phyloP scores from a whole-genome alignment of 2,113 vertebrate genomes.

The Oryzias melastigma region DNA sequence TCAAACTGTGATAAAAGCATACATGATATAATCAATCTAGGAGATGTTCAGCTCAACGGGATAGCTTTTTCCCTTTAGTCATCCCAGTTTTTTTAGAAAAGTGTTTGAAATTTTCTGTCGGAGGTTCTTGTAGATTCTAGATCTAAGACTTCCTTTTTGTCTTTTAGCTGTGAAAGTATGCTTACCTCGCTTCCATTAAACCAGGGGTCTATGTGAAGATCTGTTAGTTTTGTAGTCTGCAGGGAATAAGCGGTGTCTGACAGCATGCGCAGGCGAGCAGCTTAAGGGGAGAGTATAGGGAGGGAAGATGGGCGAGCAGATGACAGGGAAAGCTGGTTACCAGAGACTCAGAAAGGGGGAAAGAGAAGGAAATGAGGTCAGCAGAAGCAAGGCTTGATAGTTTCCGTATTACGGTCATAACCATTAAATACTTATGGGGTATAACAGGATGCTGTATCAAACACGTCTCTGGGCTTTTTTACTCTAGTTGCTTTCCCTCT shows the following conservation, averaged over 20 bases:
- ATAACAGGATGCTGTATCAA: slow-evolving; percentile 13
- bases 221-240: slow-evolving; percentile 34
- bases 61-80: slow-evolving; percentile 9
- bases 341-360: slow-evolving; percentile 1
- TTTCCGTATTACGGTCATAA: slow-evolving; percentile 17
- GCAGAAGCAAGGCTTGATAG: slow-evolving; percentile 6
- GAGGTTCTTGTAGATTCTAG: slow-evolving; percentile 11
- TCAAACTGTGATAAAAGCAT: slow-evolving; percentile 33
- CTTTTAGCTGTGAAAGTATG: slow-evolving; percentile 4
- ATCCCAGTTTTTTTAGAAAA: background rate
- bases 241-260: slow-evolving; percentile 24
- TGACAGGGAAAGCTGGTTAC: slow-evolving; percentile 17
- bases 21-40: slow-evolving; percentile 44
- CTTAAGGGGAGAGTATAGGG: background rate
- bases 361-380: slow-evolving; percentile 10
- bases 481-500: background rate
- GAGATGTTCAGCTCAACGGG: slow-evolving; percentile 22
- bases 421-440: slow-evolving; percentile 20
- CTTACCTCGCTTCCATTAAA: slow-evolving; percentile 33
- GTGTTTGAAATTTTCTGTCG: slow-evolving; percentile 21
- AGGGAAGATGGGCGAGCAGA: slow-evolving; percentile 11
- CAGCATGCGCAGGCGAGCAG: slow-evolving; percentile 9
- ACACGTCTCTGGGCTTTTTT: slow-evolving; percentile 8
- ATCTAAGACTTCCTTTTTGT: slow-evolving; percentile 13
- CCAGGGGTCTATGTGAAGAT: slow-evolving; percentile 27